Conservation (phyloP, 2,113 vertebrate genomes). For the Nerophis lumbriciformis region DNA sequence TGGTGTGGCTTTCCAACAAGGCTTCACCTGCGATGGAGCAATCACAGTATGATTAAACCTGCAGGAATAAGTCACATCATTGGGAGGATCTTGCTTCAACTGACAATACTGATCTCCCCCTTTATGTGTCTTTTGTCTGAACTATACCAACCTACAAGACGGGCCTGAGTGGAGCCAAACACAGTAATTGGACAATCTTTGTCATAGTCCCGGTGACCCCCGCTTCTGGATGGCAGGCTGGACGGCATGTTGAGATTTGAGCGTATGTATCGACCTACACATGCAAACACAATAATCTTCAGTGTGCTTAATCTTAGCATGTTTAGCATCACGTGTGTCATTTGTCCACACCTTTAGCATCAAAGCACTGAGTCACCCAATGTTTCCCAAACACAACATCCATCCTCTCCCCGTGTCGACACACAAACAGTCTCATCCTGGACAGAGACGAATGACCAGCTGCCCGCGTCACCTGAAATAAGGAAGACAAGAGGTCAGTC, state of each 20-base stretch:
- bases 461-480: constrained; percentile 75
- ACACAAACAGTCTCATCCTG: constrained; percentile 90
- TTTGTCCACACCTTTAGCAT: constrained; percentile 83
- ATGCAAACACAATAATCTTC: neutral
- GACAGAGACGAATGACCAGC: constrained; percentile 74
- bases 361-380: constrained; percentile 95
- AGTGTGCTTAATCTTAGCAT: neutral
- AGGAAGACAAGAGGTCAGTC: neutral
- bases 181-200: constrained; percentile 96
- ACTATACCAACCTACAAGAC: constrained; percentile 75
- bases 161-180: constrained; percentile 91
- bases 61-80: neutral
- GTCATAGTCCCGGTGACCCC: constrained; percentile 88
- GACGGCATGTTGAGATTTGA: constrained; percentile 96
- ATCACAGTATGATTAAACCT: neutral
- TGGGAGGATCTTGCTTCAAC: neutral
- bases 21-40: constrained; percentile 80
- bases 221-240: constrained; percentile 82
- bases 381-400: constrained; percentile 98
- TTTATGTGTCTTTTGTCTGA: neutral
- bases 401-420: constrained; percentile 96
- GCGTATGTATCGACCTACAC: constrained; percentile 84
- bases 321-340: neutral
- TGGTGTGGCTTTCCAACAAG: constrained; percentile 83
- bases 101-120: neutral